phyloP scores from a whole-genome alignment of 1,140 invertebrate genomes.

The Trichogramma pretiosum region DNA sequence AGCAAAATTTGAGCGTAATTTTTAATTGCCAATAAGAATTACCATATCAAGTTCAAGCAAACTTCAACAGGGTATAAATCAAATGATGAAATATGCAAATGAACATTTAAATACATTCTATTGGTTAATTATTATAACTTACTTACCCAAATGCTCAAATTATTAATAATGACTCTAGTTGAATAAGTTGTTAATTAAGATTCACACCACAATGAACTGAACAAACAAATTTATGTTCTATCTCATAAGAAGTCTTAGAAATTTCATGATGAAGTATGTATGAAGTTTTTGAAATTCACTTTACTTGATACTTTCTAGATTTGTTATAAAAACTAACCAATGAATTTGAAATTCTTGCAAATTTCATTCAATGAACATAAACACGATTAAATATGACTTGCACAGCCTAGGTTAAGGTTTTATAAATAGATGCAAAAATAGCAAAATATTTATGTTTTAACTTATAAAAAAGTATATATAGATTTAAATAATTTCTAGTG shows the following conservation, averaged over 20 bases:
- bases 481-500: neutral
- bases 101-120: neutral
- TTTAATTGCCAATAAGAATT: too few relatives aligned
- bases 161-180: neutral
- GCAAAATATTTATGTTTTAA: neutral
- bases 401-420: conserved; percentile 9
- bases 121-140: neutral
- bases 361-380: conserved; percentile 5
- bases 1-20: neutral
- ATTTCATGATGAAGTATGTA: neutral
- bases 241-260: neutral
- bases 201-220: neutral
- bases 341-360: conserved; percentile 2
- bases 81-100: neutral
- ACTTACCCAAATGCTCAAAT: too few relatives aligned
- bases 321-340: neutral
- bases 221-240: neutral
- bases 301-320: conserved; percentile 2
- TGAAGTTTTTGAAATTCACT: neutral
- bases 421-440: neutral
- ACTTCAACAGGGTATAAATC: neutral
- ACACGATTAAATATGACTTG: neutral
- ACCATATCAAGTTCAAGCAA: too few relatives aligned
- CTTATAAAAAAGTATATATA: neutral
- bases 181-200: neutral